Conservation (phyloP, 2,113 vertebrate species). For the Progne subis region DNA sequence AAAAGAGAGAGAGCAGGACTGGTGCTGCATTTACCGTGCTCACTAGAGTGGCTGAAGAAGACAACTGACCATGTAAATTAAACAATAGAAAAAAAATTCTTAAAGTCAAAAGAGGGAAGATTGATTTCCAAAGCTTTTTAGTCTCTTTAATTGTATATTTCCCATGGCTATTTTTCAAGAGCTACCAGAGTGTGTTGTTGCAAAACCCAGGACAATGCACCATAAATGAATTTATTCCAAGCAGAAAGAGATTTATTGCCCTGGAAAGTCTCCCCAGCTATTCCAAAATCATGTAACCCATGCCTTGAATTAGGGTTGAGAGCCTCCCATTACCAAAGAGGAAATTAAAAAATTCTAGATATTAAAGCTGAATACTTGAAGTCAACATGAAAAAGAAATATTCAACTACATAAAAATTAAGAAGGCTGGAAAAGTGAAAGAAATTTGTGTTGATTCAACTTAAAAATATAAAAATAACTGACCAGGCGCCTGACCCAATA, state of each 20-base stretch:
- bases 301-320: not conserved
- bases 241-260: not conserved
- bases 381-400: not conserved
- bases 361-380: not conserved
- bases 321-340: not conserved
- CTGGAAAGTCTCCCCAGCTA: not conserved
- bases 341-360: not conserved
- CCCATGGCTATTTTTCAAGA: not conserved
- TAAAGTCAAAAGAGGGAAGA: not conserved
- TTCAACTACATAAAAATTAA: not conserved
- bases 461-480: not conserved
- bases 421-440: fast-evolving
- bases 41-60: not conserved
- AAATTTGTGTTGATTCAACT: not conserved
- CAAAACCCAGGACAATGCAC: not conserved
- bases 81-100: not conserved
- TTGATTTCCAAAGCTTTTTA: not conserved
- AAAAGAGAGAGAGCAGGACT: not conserved
- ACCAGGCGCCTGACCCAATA: fast-evolving
- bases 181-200: not conserved
- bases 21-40: not conserved
- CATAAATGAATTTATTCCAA: not conserved
- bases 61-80: not conserved
- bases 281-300: not conserved
- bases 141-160: not conserved